A percentile compares a stretch with the other conserved stretches of the same genome.
Conservation (phyloP, 2,797 vertebrate species). For the Eurystomus glaucurus region DNA sequence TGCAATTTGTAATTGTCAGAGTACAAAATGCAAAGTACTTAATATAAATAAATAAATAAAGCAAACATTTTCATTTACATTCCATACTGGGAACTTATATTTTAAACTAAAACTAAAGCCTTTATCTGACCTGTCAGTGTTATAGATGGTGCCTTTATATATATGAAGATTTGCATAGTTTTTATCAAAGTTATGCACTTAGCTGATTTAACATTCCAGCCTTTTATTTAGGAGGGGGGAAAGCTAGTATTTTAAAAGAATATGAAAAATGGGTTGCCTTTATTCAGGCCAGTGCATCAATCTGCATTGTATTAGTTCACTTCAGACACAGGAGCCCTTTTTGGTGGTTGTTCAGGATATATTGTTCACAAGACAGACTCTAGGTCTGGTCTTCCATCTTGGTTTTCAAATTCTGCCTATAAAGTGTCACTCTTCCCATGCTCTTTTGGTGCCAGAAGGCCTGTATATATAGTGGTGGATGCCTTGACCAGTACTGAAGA, state of each 20-base stretch:
- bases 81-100: slow-evolving; percentile 56
- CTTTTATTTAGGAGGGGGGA: slow-evolving; percentile 44
- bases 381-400: neutral
- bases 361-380: neutral
- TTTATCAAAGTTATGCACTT: slow-evolving; percentile 77
- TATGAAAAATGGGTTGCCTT: slow-evolving; percentile 61
- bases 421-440: neutral
- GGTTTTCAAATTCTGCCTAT: neutral
- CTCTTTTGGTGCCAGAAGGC: neutral
- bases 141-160: slow-evolving; percentile 80
- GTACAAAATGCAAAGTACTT: slow-evolving; percentile 34
- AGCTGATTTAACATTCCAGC: slow-evolving; percentile 73
- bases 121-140: slow-evolving; percentile 83
- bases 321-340: neutral
- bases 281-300: slow-evolving; percentile 18
- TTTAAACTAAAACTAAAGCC: slow-evolving; percentile 60
- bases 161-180: slow-evolving; percentile 79
- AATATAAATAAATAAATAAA: neutral
- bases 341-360: neutral
- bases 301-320: neutral
- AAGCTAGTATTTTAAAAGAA: slow-evolving; percentile 72
- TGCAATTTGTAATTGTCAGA: slow-evolving; percentile 77
- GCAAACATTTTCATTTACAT: slow-evolving; percentile 67
- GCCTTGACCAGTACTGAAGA: neutral
- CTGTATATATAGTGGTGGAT: neutral